These are phyloP conservation scores for Stomatorhinus walkeri DNA, from an alignment of 2,797 vertebrate species.

Conservation along the genomic window DNA sequence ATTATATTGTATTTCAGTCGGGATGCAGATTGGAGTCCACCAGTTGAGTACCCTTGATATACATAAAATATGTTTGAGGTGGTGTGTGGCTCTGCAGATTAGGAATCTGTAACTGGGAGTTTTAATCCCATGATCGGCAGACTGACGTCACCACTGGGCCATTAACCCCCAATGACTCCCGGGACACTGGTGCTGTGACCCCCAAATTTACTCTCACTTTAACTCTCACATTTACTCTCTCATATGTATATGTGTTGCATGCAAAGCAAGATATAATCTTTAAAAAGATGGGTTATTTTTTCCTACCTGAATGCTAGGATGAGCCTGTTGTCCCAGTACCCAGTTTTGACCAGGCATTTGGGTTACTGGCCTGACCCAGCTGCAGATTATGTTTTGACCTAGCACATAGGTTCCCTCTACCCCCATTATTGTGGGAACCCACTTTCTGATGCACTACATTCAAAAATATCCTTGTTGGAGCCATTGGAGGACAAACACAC, in stretches of 20 bases:
- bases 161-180: background rate
- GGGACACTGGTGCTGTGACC: background rate
- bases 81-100: background rate
- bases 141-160: no score
- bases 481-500: background rate
- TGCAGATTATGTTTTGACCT: background rate
- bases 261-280: background rate
- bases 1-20: background rate
- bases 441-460: background rate
- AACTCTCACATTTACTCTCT: background rate
- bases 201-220: background rate
- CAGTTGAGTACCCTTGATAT: background rate
- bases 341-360: background rate
- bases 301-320: background rate
- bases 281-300: background rate
- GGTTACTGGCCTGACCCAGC: background rate
- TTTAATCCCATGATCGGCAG: background rate
- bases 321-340: background rate
- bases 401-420: background rate
- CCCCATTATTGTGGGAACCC: background rate
- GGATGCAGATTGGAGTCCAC: background rate
- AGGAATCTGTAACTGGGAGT: background rate
- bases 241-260: background rate
- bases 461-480: background rate
- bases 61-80: background rate